Base-by-base conservation (phyloP, 2,888 invertebrate genomes). In the Eugnorisma glareosa region DNA sequence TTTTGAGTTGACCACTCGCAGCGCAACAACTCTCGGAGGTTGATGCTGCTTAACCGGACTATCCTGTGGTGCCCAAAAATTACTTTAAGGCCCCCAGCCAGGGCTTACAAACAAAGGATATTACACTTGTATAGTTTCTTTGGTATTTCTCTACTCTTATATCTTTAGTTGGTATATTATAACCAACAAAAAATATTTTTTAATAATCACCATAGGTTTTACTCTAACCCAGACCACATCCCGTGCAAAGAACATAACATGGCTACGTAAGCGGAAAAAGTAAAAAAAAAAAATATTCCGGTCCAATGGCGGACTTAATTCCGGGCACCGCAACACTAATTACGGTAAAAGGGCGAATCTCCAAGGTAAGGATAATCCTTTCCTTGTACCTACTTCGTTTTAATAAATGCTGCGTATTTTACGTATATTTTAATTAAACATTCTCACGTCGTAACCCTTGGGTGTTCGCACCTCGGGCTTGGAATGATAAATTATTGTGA, bases 391-490 rank as follows among this genome's bases (percentile, higher is more conserved):
- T 89, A 89, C 90, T 90, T 88, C 90, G 90, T 91, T 93, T 92
- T 93, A 93, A 92, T 93, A 93, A 93, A 91, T 89, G 85, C 87
- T 75, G 76, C 87, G 90, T 91, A 91, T 92, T 93, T 92, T 93
- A 86, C 87, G 85, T 88, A 81, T 88, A 92, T 93, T 93, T 93
- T 93, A 93, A 93, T 93, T 93, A 93, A 93, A 93, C 92, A 92
- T 92, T 93, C 92, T 89, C 90, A 91, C 92, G 89, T 91, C 85
- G 73, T 82, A 77, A 69, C 83, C 87, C 83, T 76, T 61, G 83
- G 85, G 87, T 78, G 77, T 86, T 88, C 75, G 83, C 87, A 87
- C 83, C 87, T 88, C 81, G 66, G 75, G 79, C 54, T 67, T 61
- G 69, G 73, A 68, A 84, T 88, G 86, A 87, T 89, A 87, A 89